These are phyloP conservation scores for Solea senegalensis DNA, from an alignment of 2,113 vertebrate species.

Conservation along the genomic window DNA sequence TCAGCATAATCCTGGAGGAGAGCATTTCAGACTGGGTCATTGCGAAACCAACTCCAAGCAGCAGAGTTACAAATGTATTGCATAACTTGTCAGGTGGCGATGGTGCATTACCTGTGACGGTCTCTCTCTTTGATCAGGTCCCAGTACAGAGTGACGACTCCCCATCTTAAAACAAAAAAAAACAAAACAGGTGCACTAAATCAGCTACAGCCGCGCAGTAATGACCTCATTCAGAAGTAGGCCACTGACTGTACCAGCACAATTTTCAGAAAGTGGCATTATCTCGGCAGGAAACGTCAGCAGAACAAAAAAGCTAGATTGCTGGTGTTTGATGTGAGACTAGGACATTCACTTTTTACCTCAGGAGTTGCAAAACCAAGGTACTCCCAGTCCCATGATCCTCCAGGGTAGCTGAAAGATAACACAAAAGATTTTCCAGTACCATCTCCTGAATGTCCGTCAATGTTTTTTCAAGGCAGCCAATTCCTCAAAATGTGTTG, in stretches of 20 bases:
- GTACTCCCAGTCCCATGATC: slow-evolving; percentile 99
- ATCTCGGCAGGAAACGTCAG: slow-evolving; percentile 9
- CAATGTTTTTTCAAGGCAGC: neutral
- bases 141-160: slow-evolving; percentile 71
- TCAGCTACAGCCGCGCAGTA: slow-evolving; percentile 47
- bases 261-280: slow-evolving; percentile 5
- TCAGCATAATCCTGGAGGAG: slow-evolving; percentile 92
- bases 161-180: slow-evolving; percentile 73
- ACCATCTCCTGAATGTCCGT: neutral
- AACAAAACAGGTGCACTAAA: slow-evolving; percentile 18
- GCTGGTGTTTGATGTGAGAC: neutral
- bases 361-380: slow-evolving; percentile 96
- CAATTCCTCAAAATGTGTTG: neutral
- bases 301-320: slow-evolving; percentile 18
- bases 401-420: slow-evolving; percentile 91
- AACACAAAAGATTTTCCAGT: slow-evolving; percentile 20
- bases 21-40: slow-evolving; percentile 17
- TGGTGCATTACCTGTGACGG: slow-evolving; percentile 68
- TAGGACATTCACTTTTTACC: slow-evolving; percentile 80
- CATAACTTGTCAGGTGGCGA: slow-evolving; percentile 4
- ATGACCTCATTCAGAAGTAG: slow-evolving; percentile 21
- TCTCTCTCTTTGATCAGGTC: slow-evolving; percentile 70
- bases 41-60: slow-evolving; percentile 2
- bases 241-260: neutral
- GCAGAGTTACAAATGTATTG: neutral